Percentiles rank a stretch among this genome's conserved stretches.
phyloP scores from a whole-genome alignment of 2,113 vertebrate species.

The Corapipo altera region DNA sequence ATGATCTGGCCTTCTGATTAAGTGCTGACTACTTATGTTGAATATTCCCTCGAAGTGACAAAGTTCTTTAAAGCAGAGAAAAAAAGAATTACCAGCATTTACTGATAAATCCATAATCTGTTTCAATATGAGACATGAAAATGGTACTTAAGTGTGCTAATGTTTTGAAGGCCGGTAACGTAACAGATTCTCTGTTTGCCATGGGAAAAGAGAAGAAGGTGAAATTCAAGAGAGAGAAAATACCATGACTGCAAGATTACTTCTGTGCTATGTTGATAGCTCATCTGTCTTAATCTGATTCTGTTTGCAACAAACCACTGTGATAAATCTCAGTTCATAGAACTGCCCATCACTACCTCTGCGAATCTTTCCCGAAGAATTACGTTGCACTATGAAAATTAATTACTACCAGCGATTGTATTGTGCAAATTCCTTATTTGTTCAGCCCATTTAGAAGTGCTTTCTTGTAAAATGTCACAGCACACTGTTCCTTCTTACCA shows the following conservation, averaged over 20 bases:
- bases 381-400: slow-evolving; percentile 21
- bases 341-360: neutral
- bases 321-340: neutral
- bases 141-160: neutral
- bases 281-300: slow-evolving; percentile 24
- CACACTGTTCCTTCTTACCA: slow-evolving; percentile 23
- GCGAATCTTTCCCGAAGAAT: neutral
- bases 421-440: slow-evolving; percentile 36
- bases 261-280: neutral
- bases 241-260: neutral
- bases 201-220: neutral
- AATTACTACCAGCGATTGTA: slow-evolving; percentile 10
- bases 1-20: neutral
- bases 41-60: neutral
- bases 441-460: neutral
- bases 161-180: neutral
- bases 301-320: neutral
- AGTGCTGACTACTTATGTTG: neutral
- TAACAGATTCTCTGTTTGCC: neutral
- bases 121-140: neutral
- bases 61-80: neutral
- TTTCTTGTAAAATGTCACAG: slow-evolving; percentile 42
- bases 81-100: neutral
- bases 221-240: neutral
- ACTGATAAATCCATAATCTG: neutral